Conservation (phyloP, 2,797 vertebrate genomes). For the Meriones psammophilus region DNA sequence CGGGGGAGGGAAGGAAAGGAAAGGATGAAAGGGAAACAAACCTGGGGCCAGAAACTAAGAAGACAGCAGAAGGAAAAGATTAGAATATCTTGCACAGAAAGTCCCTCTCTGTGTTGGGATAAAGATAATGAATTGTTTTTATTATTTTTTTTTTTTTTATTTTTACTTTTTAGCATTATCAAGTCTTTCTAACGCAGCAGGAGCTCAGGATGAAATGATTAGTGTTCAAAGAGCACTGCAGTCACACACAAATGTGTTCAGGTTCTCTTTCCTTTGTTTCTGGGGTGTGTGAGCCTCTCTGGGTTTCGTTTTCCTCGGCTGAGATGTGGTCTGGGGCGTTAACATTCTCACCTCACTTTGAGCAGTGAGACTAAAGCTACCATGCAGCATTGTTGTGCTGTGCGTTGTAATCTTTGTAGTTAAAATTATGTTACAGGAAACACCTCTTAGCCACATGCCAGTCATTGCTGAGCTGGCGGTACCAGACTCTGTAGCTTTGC, state of each 20-base stretch:
- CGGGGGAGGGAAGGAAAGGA: background rate
- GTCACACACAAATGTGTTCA: background rate
- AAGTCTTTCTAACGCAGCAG: conserved; percentile 16
- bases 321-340: background rate
- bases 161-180: background rate
- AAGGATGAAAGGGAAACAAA: background rate
- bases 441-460: background rate
- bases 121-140: background rate
- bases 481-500: background rate
- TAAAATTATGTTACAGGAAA: background rate
- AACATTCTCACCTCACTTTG: background rate
- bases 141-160: background rate
- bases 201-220: background rate
- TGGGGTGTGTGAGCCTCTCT: background rate
- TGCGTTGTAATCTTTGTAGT: background rate
- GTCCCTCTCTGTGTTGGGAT: background rate
- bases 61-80: background rate
- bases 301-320: background rate
- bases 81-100: background rate
- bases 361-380: background rate
- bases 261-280: background rate
- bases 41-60: background rate
- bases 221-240: conserved; percentile 27
- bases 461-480: background rate
- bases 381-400: background rate